Evolutionary conservation across 2,797 vertebrate species (phyloP), one percentile per base, ranked within the genome.

Genomic region (Bucorvus abyssinicus): DNA sequence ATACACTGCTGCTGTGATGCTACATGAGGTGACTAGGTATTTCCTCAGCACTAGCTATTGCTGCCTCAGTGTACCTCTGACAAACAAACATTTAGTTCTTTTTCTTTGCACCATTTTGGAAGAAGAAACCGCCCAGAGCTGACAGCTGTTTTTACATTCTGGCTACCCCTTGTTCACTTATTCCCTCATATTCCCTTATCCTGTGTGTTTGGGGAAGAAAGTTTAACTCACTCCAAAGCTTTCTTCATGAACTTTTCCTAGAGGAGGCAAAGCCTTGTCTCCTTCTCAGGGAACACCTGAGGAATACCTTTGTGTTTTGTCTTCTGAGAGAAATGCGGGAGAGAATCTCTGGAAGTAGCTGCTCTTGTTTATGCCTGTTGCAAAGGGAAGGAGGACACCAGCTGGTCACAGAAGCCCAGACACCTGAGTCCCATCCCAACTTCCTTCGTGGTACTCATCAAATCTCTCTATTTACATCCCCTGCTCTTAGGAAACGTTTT

Each of bases 311-410:
- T 52, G 11, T 65, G 18, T 3, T 91, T 17, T 30, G 7, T 2
- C 30, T 81, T 69, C 53, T 32, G 0, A 71, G 24, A 74, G 50
- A 49, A 86, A 21, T 5, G 14, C 2, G 1, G n/a, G 34, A 20
- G 26, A 47, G 20, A 6, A 69, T 15, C 12, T 52, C 30, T 76
- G 44, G 69, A 40, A 90, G 24, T 15, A 63, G 24, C 44, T 63
- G 45, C 16, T 79, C 26, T 68, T 55, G 29, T 23, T 67, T 11
- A 7, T 1, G 24, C 23, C 32, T 47, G n/a, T 84, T 81, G 69
- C 45, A 90, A 86, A 79, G 90, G 65, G 30, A 90, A 93, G 83
- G 82, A 88, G 91, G 90, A 90, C 86, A 65, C 88, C 88, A 93
- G 44, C 77, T 93, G 92, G 86, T 45, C 0, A 0, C 59, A 79